Percentiles rank a stretch among this genome's conserved stretches.
Conservation (phyloP, 1,140 invertebrate genomes). For the Latrodectus geometricus region DNA sequence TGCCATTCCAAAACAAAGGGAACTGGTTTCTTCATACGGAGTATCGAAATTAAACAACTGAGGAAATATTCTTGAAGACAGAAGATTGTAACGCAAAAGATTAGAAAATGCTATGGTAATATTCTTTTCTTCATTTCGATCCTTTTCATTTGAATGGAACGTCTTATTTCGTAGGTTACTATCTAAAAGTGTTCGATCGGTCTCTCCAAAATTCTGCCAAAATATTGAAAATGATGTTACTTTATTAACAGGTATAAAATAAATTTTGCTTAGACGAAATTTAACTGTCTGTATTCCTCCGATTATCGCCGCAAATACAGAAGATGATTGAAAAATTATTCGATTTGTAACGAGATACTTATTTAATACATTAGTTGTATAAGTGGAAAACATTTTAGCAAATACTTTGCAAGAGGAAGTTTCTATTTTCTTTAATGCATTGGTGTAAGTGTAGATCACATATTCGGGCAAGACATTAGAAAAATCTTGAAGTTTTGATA, state of each 20-base stretch:
- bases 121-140: slow-evolving; percentile 15
- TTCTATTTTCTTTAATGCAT: slow-evolving; percentile 24
- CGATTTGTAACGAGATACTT: slow-evolving; percentile 1
- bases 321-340: slow-evolving; percentile 28
- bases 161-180: not conserved
- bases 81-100: slow-evolving; percentile 29
- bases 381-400: slow-evolving; percentile 29
- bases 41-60: slow-evolving; percentile 26
- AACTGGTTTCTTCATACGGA: not conserved
- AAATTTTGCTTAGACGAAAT: slow-evolving; percentile 2
- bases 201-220: slow-evolving; percentile 35
- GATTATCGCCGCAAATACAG: slow-evolving; percentile 18
- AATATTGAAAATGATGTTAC: slow-evolving; percentile 15
- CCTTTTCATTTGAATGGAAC: not conserved
- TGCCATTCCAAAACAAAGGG: slow-evolving; percentile 4
- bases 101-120: slow-evolving; percentile 8
- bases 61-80: slow-evolving; percentile 42
- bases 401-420: slow-evolving; percentile 13
- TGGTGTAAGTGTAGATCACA: slow-evolving; percentile 19
- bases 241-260: slow-evolving; percentile 21
- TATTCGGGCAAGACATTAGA: not conserved
- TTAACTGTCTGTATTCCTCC: slow-evolving; percentile 20
- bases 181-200: not conserved
- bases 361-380: slow-evolving; percentile 34
- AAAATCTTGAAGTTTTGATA: slow-evolving; percentile 11